Evolutionary conservation across 2,888 invertebrate species (phyloP), one percentile per base, ranked within the genome.

Genomic region (Coelogynopora nodosa): DNA sequence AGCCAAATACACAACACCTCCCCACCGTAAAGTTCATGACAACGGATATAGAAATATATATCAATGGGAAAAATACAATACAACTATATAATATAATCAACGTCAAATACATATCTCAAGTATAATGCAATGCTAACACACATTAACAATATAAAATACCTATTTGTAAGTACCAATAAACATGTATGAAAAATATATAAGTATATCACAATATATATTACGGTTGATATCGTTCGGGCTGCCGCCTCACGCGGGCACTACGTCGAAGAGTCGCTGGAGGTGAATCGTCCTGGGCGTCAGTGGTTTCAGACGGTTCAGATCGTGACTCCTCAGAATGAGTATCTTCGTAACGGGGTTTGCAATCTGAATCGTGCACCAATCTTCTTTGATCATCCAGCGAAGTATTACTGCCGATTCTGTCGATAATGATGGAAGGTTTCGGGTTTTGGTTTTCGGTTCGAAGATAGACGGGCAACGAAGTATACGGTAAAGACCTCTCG

Each of bases 381-480:
- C 74, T 74, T 74, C 74, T 74, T 74, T 74, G 74, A 26, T 74
- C 74, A 74, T 74, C 74, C 74, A 74, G 23, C 27, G 23, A 74
- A 74, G 18, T 74, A 74, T 74, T 74, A 74, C 74, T 74, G 74
- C 74, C 74, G 10, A 74, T 74, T 74, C 27, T 13, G 74, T 74
- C 74, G 74, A 74, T 74, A 74, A 74, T 74, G 74, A 74, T 74
- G 74, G 74, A 74, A 74, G 74, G 74, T 74, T 74, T 74, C 74
- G 74, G 27, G 74, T 74, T 74, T 74, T 74, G 74, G 27, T 74
- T 74, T 74, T 74, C 74, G 23, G 74, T 74, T 74, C 74, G 5
- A 74, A 74, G 74, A 74, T 74, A 74, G 74, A 74, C 74, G 74
- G 74, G 74, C 74, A 74, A 74, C 27, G 27, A 74, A 26, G 74